Base-by-base conservation (phyloP, 1,140 invertebrate genomes). In the Drosophila pseudoananassae region DNA sequence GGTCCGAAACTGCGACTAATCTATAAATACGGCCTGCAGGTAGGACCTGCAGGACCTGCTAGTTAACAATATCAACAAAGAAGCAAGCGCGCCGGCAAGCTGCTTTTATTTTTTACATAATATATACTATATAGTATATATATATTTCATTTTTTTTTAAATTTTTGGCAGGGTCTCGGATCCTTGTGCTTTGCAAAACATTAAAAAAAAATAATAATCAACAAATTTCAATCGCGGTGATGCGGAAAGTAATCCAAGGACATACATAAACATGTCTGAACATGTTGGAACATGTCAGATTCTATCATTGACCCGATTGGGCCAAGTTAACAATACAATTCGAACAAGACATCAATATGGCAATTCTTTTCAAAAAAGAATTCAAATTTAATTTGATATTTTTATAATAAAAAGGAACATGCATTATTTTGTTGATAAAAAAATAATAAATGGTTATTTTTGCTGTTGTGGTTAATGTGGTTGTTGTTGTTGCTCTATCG, bases 51-150 rank as follows among this genome's bases (percentile, higher is more conserved):
- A 27, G 55, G 43, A 65, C 50, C 40, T 46, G 79, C 72, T 79
- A 83, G 76, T 85, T 85, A 84, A 80, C 81, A 85, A 84, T 84
- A 85, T 84, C 68, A 84, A 82, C 78, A 76, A 55, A 80, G 55
- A 46, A 63, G 76, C 64, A 17, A 45, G 46, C 46, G 46, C 46
- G 5, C 10, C 12, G 45, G 29, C 46, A 38, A 59, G 56, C 56
- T 40, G 27, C 57, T n/a, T 49, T 38, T 60, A 38, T 20, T 57
- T 60, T 58, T 58, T 27, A 27, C 25, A 27, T 27, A 6, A 27
- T 27, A 27, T 27, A 36, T 20, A 20, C n/a, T 20, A 20, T 20
- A 20, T 20, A 20, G 20, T 20, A 20, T 20, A 20, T 3, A 36
- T 36, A 36, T 40, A 5, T 40, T n/a, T 31, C n/a, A n/a, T n/a